Conservation (phyloP, 2,888 invertebrate species). For the Chalcis sispes region DNA sequence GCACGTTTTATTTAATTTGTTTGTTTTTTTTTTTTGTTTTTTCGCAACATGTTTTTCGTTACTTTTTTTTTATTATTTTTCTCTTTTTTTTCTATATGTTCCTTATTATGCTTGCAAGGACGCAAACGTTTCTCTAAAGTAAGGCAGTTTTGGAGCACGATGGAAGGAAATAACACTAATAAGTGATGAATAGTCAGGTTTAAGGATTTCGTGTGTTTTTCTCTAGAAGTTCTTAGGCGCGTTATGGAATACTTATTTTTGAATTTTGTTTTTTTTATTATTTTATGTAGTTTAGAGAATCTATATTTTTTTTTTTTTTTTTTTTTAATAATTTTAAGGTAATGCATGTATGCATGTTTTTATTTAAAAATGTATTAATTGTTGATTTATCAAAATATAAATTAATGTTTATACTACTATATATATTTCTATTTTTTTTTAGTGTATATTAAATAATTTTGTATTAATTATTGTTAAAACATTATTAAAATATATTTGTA, state of each 20-base stretch:
- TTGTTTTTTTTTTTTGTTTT: background rate
- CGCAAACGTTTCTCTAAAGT: conserved; percentile 75
- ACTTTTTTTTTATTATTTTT: conserved; percentile 48
- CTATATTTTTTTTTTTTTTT: conserved; percentile 1
- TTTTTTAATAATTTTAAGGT: background rate
- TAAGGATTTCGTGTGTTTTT: conserved; percentile 46
- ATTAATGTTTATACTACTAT: background rate
- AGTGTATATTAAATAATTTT: no score
- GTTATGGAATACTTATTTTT: conserved; percentile 8
- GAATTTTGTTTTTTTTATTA: conserved; percentile 4
- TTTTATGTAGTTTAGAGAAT: conserved; percentile 38
- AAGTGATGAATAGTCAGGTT: conserved; percentile 60
- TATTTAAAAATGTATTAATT: background rate
- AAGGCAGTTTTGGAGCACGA: conserved; percentile 75
- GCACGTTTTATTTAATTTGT: conserved; percentile 5
- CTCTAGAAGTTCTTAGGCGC: conserved; percentile 20
- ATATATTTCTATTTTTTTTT: background rate
- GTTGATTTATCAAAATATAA: no score
- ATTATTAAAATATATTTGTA: no score
- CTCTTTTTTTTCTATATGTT: conserved; percentile 53
- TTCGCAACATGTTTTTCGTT: conserved; percentile 10
- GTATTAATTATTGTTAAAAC: no score
- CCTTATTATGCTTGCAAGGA: conserved; percentile 68
- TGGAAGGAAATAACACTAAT: conserved; percentile 73
- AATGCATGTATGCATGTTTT: background rate